A percentile compares a stretch with the other conserved stretches of the same genome.
Evolutionary conservation across 2,797 vertebrate genomes (phyloP).

Genomic region (Synaphobranchus kaupii): DNA sequence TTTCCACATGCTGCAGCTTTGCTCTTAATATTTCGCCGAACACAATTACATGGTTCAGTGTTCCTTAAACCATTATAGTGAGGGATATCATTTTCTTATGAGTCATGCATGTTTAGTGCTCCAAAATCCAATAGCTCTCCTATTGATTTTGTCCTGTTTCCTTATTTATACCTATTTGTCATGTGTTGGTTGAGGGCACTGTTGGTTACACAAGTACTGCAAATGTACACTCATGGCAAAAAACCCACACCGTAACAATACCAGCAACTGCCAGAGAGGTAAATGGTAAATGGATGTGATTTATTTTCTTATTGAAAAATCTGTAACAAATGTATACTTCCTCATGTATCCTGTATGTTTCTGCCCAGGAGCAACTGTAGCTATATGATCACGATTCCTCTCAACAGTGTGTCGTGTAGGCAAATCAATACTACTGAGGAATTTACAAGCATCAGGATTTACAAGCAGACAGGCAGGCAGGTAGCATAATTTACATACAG

Average conservation of each 20-base stretch:
- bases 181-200: neutral
- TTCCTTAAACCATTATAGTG: neutral
- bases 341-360: neutral
- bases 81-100: neutral
- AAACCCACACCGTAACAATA: neutral
- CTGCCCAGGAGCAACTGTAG: neutral
- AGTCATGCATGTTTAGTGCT: conserved; percentile 3
- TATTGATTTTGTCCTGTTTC: conserved; percentile 10
- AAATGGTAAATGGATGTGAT: neutral
- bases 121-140: neutral
- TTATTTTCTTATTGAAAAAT: neutral
- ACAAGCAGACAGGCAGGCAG: neutral
- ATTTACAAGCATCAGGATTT: neutral
- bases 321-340: neutral
- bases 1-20: neutral
- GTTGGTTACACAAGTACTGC: neutral
- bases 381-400: neutral
- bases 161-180: neutral
- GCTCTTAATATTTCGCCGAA: neutral
- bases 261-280: neutral
- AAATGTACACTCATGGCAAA: neutral
- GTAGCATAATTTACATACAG: neutral
- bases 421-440: neutral
- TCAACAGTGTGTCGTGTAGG: neutral
- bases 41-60: neutral